Base-by-base conservation (phyloP, 2,888 invertebrate genomes). In the Athalia circularis region DNA sequence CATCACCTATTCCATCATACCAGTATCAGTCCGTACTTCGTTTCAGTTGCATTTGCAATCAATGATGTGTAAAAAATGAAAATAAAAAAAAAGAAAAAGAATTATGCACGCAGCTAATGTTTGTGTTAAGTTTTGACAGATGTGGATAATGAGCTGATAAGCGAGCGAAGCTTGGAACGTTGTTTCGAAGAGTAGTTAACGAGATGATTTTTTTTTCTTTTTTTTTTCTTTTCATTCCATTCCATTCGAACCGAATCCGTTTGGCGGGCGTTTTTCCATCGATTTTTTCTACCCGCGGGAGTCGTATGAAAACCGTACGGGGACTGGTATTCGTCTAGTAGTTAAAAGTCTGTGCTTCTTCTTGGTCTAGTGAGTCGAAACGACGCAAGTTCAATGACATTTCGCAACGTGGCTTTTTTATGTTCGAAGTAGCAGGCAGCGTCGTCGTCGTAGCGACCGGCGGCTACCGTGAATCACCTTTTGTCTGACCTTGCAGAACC, bases 311-410 rank as follows among this genome's bases (percentile, higher is more conserved):
- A 15, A 67, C 4, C 9, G 65, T 48, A 67, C n/a, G 45, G 67
- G 6, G 6, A n/a, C n/a, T 6, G 13, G 64, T 43, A 45, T 43
- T 64, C 29, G 43, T 6, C 9, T 7, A 8, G 7, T 48, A n/a
- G n/a, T 52, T 9, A 52, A 2, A 43, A 70, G n/a, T 9, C 47
- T 59, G 47, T 7, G 47, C 47, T 59, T 47, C 15, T 57, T 72
- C 15, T 62, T 15, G 57, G 72, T 72, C 57, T 43, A 72, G 59
- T 72, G 52, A 68, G 52, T 59, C 57, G 72, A 72, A 59, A 72
- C 72, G 72, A 50, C 43, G 72, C 45, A 77, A 70, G 77, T 77
- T 77, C 77, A 77, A 65, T 77, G 68, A 77, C 77, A 65, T 77
- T 65, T 77, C 62, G 77, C 77, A 77, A 77, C 77, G 62, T 77